Base-by-base conservation (phyloP, 2,888 invertebrate species). In the Acronicta alni region DNA sequence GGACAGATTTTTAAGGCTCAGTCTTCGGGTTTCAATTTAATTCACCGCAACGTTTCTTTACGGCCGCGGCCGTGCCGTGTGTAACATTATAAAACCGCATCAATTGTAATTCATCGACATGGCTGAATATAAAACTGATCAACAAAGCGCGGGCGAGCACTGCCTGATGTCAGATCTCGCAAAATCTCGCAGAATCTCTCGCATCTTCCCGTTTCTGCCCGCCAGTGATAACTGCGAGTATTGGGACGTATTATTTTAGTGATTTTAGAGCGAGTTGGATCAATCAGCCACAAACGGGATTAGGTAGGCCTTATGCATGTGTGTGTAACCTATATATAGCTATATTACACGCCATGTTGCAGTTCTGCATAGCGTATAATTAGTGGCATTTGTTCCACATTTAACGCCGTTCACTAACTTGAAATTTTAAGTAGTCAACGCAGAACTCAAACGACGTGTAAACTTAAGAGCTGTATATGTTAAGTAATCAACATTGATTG, bases 231-330 rank as follows among this genome's bases (percentile, higher is more conserved):
- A 2, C 5, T 1, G 35, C 53, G 32, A 10, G 23, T 20, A 14
- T 39, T 39, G 41, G 38, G 51, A 15, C 44, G 48, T 68, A 75
- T 72, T 72, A 76, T 76, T 78, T 71, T 66, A 76, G 61, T 65
- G 56, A 72, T 75, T 75, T 68, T 68, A 43, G 63, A 68, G 62
- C 58, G 53, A 66, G 66, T 57, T 62, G 62, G 66, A 74, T 73
- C 73, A 73, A 77, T 79, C 73, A 58, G 58, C 70, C 60, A 23
- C 70, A 74, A 76, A 74, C 64, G 63, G 67, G 72, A 75, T 72
- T 78, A 69, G 51, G 57, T 64, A 62, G 55, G 67, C 66, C 49
- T 57, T 58, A 57, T 52, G 66, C 66, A n/a, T n/a, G 63, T 61
- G 55, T 48, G 52, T 55, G 41, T 52, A 58, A 42, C 57, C 48